Evolutionary conservation across 1,140 invertebrate genomes (phyloP).

Genomic region (Adoxophyes honmai): DNA sequence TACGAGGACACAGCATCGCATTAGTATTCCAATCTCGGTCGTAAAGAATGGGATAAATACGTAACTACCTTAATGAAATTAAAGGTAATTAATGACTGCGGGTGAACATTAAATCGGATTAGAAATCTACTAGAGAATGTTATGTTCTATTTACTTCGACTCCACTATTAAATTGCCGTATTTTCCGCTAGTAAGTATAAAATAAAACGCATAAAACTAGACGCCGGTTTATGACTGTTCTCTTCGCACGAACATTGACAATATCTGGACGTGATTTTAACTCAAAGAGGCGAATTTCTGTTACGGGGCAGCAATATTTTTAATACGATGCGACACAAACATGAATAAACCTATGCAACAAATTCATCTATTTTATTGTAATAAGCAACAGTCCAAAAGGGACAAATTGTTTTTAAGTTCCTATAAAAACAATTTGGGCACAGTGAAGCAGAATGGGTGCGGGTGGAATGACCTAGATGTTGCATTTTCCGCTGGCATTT

Average conservation of each 20-base stretch:
- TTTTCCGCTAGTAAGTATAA: too few species aligned
- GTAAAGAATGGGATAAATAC: neutral
- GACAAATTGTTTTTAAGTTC: neutral
- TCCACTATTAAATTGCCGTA: too few species aligned
- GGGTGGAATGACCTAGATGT: slow-evolving; percentile 23
- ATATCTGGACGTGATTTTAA: too few species aligned
- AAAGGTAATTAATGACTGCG: neutral
- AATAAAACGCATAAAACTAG: too few species aligned
- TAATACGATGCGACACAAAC: too few species aligned
- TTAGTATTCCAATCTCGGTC: neutral
- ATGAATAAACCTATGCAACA: too few species aligned
- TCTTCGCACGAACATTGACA: too few species aligned
- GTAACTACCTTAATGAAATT: neutral
- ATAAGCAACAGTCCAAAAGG: neutral
- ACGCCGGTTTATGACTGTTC: too few species aligned
- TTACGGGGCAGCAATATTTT: slow-evolving; percentile 11
- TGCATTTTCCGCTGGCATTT: slow-evolving; percentile 17
- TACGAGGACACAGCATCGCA: neutral
- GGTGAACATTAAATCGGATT: neutral
- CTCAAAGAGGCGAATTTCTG: too few species aligned
- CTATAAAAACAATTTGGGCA: neutral
- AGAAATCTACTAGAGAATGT: neutral
- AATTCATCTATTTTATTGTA: too few species aligned
- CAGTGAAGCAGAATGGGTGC: slow-evolving; percentile 6
- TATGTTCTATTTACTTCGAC: too few species aligned